phyloP scores from a whole-genome alignment of 1,140 invertebrate genomes.

The Eupristina koningsbergeri region DNA sequence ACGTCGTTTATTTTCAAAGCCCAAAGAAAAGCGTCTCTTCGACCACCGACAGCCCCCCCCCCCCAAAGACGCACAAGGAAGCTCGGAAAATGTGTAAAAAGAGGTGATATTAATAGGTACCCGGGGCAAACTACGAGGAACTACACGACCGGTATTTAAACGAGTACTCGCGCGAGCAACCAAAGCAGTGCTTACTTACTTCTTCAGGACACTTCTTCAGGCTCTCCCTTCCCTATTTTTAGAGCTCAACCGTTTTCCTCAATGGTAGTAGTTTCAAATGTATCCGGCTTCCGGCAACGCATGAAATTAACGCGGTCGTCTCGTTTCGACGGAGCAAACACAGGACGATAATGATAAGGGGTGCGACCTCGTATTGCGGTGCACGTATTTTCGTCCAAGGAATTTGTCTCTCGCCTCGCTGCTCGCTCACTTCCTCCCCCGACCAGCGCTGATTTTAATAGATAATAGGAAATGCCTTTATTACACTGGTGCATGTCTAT shows the following conservation, averaged over 20 bases:
- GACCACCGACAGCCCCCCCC: too few species aligned
- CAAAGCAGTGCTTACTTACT: conserved; percentile 11
- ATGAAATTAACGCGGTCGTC: conserved; percentile 35
- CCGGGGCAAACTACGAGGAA: background rate
- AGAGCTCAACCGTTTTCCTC: conserved; percentile 46
- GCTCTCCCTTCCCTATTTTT: conserved; percentile 35
- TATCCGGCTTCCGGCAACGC: conserved; percentile 46
- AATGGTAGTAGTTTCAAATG: background rate
- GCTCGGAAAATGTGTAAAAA: background rate
- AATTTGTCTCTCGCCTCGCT: background rate
- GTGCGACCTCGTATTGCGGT: background rate
- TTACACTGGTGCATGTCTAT: background rate
- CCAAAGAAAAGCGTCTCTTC: too few species aligned
- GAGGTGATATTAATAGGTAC: conserved; percentile 38
- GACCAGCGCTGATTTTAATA: background rate
- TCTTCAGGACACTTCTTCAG: background rate
- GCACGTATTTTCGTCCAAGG: background rate
- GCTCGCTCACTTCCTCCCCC: too few species aligned
- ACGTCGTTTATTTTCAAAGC: background rate
- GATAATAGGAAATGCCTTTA: background rate
- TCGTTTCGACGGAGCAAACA: background rate
- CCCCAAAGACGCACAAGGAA: background rate
- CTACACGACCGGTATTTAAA: background rate
- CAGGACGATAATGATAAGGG: conserved; percentile 35
- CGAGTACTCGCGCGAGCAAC: background rate